Evolutionary conservation across 2,797 vertebrate genomes (phyloP).

Genomic region (Rallus crepitans): DNA sequence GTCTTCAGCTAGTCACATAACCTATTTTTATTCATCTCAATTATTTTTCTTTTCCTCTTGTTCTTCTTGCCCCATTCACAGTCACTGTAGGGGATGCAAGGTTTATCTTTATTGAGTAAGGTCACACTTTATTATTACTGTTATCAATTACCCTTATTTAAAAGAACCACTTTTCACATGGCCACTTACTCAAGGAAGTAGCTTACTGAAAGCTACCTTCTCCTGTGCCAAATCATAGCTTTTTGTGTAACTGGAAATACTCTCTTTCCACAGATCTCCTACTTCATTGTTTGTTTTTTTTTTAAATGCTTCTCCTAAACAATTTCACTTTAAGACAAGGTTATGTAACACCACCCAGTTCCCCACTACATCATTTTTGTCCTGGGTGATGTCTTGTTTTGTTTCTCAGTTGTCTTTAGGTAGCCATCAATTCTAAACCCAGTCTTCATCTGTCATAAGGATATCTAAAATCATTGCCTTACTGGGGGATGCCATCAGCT

Average conservation of each 20-base stretch:
- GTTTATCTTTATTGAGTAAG: not conserved
- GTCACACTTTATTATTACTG: not conserved
- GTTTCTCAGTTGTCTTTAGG: not conserved
- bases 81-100: not conserved
- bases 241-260: not conserved
- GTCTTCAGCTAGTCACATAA: too few species aligned
- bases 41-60: not conserved
- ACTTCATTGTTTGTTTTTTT: not conserved
- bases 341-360: not conserved
- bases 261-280: not conserved
- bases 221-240: not conserved
- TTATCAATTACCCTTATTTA: not conserved
- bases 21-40: not conserved
- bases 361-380: not conserved
- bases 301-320: not conserved
- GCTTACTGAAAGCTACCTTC: not conserved
- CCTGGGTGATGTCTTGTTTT: not conserved
- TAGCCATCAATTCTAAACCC: not conserved
- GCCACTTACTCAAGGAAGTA: not conserved
- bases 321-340: not conserved
- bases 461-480: not conserved
- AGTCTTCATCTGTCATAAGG: not conserved
- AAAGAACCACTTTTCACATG: not conserved
- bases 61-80: not conserved
- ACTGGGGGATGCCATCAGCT: not conserved